Conservation (phyloP, 35 echinoderm and acorn worm species). For the Ophiothrix spiculata region DNA sequence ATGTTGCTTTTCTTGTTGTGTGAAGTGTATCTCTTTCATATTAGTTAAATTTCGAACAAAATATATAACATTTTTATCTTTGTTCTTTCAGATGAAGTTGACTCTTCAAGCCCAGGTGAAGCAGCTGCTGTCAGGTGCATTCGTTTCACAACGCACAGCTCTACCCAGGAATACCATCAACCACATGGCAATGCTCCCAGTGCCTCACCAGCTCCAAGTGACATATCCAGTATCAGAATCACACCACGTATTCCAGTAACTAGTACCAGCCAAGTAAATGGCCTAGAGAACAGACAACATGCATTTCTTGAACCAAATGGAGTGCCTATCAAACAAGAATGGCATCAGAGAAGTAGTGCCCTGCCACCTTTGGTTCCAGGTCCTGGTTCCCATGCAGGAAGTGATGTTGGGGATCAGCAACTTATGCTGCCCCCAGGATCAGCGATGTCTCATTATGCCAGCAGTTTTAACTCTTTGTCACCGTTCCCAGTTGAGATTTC, state of each 20-base stretch:
- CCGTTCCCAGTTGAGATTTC: slow-evolving; percentile 95
- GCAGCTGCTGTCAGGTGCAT: background rate
- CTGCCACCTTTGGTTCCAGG: slow-evolving; percentile 61
- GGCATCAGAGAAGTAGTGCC: slow-evolving; percentile 23
- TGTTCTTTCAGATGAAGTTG: background rate
- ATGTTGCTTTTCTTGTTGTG: too few species aligned
- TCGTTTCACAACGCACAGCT: background rate
- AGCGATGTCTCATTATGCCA: slow-evolving; percentile 94
- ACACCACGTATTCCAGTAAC: slow-evolving; percentile 48
- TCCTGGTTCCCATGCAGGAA: slow-evolving; percentile 81
- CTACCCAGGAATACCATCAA: background rate
- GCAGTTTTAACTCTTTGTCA: slow-evolving; percentile 91
- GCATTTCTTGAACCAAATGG: slow-evolving; percentile 51
- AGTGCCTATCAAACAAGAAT: slow-evolving; percentile 74
- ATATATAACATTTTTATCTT: too few species aligned
- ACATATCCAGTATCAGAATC: slow-evolving; percentile 82
- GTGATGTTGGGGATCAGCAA: slow-evolving; percentile 82
- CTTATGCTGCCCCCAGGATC: slow-evolving; percentile 87
- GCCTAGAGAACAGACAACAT: slow-evolving; percentile 34
- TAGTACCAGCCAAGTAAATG: slow-evolving; percentile 14
- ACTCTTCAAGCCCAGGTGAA: background rate
- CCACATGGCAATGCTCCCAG: background rate
- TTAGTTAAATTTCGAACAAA: too few species aligned
- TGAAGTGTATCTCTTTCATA: too few species aligned
- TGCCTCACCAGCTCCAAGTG: slow-evolving; percentile 76